Percentiles rank a stretch among this genome's conserved stretches.
Evolutionary conservation across 2,797 vertebrate species (phyloP).

Genomic region (Acanthornis magna): DNA sequence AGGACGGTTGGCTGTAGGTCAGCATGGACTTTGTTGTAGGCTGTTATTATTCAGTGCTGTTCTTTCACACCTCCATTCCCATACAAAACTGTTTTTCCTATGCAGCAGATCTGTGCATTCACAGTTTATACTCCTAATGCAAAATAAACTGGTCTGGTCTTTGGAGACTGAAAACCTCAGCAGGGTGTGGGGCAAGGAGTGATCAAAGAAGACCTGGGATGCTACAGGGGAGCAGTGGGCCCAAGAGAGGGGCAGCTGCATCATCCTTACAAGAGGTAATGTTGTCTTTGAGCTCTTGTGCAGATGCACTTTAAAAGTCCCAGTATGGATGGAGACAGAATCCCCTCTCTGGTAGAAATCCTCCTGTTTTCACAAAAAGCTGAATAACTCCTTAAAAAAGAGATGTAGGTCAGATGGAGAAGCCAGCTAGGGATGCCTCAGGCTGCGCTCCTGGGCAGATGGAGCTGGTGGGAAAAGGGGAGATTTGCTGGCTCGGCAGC

Average conservation of each 20-base stretch:
- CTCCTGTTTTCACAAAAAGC: not conserved
- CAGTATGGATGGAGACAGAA: not conserved
- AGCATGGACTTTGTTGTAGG: not conserved
- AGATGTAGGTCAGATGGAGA: not conserved
- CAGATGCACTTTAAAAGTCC: not conserved
- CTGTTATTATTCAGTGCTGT: not conserved
- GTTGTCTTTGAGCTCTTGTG: not conserved
- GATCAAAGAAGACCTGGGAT: not conserved
- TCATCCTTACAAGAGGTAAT: not conserved
- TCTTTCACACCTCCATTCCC: not conserved
- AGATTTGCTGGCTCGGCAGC: not conserved
- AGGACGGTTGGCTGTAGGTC: not conserved
- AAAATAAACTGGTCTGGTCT: not conserved
- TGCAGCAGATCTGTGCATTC: not conserved
- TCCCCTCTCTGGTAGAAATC: not conserved
- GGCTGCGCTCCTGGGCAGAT: not conserved
- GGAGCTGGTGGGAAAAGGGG: not conserved
- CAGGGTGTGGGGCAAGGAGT: not conserved
- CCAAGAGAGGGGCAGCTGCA: not conserved
- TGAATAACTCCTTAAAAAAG: not conserved
- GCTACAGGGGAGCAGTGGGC: not conserved
- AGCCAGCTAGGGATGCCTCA: not conserved
- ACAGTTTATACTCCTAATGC: not conserved
- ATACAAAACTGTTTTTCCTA: not conserved
- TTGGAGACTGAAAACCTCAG: not conserved